Conservation (phyloP, 2,888 invertebrate species). For the Leucania comma region DNA sequence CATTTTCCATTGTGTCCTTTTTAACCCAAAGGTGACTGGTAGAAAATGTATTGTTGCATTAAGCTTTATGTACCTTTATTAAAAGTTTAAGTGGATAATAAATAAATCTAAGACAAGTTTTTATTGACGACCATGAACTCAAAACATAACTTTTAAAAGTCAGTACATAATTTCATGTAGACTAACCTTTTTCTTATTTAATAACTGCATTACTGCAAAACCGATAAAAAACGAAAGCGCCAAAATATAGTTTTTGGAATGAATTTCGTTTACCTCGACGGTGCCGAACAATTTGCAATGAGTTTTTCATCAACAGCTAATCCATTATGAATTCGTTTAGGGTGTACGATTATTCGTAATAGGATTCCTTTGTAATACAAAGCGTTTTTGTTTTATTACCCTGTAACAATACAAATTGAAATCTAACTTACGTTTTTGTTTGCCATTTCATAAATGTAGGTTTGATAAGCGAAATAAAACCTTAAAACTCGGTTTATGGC, state of each 20-base stretch:
- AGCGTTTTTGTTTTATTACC: conserved; percentile 21
- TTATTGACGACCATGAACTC: not conserved
- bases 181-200: not conserved
- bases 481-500: conserved; percentile 22
- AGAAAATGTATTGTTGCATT: too few relatives aligned
- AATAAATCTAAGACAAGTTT: not conserved
- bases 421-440: conserved; percentile 28
- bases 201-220: conserved; percentile 22
- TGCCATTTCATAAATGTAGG: conserved; percentile 10
- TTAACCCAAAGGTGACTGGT: too few relatives aligned
- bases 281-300: conserved; percentile 16
- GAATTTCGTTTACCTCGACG: conserved; percentile 13
- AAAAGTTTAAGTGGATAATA: too few relatives aligned
- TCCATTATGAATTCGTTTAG: conserved; percentile 36
- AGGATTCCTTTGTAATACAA: conserved; percentile 37
- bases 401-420: conserved; percentile 31
- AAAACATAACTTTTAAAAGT: not conserved
- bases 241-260: conserved; percentile 12
- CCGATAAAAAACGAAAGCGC: conserved; percentile 2
- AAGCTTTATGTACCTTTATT: too few relatives aligned
- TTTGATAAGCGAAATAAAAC: conserved; percentile 13
- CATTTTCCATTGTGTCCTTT: too few relatives aligned
- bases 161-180: not conserved
- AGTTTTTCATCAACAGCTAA: conserved; percentile 33
- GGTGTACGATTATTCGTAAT: conserved; percentile 31